Base-by-base conservation (phyloP, 2,888 invertebrate genomes). In the Azorinus chamasolen region DNA sequence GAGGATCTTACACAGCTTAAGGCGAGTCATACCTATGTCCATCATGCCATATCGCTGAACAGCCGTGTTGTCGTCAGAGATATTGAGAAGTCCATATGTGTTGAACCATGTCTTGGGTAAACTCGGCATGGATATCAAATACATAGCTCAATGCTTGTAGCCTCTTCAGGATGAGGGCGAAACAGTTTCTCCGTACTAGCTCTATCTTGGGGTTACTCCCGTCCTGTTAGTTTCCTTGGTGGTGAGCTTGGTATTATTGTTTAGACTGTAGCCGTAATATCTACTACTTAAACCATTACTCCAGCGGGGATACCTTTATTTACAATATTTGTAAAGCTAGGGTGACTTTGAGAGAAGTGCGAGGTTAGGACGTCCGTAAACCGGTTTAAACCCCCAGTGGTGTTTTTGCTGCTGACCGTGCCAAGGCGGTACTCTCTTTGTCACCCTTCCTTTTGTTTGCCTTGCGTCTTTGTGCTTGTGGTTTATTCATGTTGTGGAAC, bases 221-320 rank as follows among this genome's bases (percentile, higher is more conserved):
- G 48, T 62, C 5, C 57, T 70, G 10, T 27, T 53, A 1, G 87
- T 68, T 59, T 89, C 88, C 14, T 78, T 81, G 14, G 73, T 59
- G 10, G 91, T 90, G 83, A 88, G 87, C 22, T 83, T 79, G 16
- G 71, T 81, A 39, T 90, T 87, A 75, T 89, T 91, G 58, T 64
- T 72, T 24, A 90, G 74, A 41, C 85, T 89, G 86, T 86, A 91
- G n/a, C 90, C 90, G 72, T 91, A 90, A 83, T 87, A 90, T 53
- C 90, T 81, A 66, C n/a, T n/a, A n/a, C n/a, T n/a, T n/a, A n/a
- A n/a, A n/a, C n/a, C n/a, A n/a, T n/a, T n/a, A n/a, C n/a, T n/a
- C n/a, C n/a, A n/a, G n/a, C n/a, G n/a, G n/a, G n/a, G n/a, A n/a
- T n/a, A n/a, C n/a, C n/a, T n/a, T n/a, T n/a, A n/a, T n/a, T n/a